Base-by-base conservation (phyloP, 2,888 invertebrate genomes). In the Salticus scenicus region DNA sequence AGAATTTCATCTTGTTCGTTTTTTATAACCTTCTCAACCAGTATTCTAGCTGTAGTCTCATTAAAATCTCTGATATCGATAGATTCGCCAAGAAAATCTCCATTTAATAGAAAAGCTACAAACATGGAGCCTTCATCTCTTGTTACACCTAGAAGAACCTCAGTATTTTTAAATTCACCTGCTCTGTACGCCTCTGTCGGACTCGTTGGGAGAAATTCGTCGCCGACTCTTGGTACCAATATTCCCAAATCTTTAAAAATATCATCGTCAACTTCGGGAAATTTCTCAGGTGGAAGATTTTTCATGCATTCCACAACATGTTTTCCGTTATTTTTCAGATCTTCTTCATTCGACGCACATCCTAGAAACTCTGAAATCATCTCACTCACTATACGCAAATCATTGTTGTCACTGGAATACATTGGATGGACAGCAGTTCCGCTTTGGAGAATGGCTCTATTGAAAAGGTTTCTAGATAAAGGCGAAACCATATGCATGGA, bases 401-500 rank as follows among this genome's bases (percentile, higher is more conserved):
- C 2, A 0, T 27, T 17, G 0, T 47, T 47, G 10, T 71, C 12
- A 1, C 72, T 75, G 1, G 47, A 24, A 12, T 47, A 1, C 0
- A 30, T 4, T 0, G 57, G 66, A 28, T 75, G 1, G n/a, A 84
- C 86, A 28, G 88, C 88, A 0, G 89, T 85, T 8, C 90, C 90
- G n/a, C n/a, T n/a, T n/a, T n/a, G n/a, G n/a, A n/a, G n/a, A n/a
- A n/a, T n/a, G n/a, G n/a, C n/a, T n/a, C n/a, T n/a, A n/a, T n/a
- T n/a, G n/a, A n/a, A n/a, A n/a, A n/a, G n/a, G n/a, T n/a, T n/a
- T n/a, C n/a, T n/a, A n/a, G n/a, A n/a, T n/a, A n/a, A n/a, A n/a
- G n/a, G n/a, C n/a, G n/a, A n/a, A n/a, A n/a, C n/a, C 37, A 89
- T 90, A 76, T 64, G 89, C 79, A 24, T 88, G 75, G 78, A 30